Evolutionary conservation across 2,113 vertebrate species (phyloP).

Genomic region (Cynoglossus semilaevis): DNA sequence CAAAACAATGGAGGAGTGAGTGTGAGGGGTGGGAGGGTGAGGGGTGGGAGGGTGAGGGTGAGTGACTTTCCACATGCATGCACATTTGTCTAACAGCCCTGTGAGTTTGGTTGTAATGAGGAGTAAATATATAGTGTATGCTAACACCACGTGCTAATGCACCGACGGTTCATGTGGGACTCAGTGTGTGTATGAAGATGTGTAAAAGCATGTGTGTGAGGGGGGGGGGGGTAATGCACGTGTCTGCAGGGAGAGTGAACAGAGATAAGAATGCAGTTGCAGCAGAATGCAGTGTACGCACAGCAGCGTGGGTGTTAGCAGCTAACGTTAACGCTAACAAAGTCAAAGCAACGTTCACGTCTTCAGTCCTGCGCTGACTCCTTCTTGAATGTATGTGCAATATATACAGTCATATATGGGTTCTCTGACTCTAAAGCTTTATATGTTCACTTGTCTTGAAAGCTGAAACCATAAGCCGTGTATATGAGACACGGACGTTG

Average conservation of each 20-base stretch:
- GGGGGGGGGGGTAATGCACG: conserved; percentile 21
- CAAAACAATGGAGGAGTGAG: conserved; percentile 29
- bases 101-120: too few species aligned
- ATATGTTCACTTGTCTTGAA: too few species aligned
- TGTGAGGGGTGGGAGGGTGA: too few species aligned
- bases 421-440: too few species aligned
- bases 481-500: too few species aligned
- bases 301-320: conserved; percentile 47
- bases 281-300: conserved; percentile 48
- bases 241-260: conserved; percentile 36
- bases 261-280: conserved; percentile 49
- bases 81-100: background rate
- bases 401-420: too few species aligned
- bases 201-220: conserved; percentile 9
- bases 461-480: too few species aligned
- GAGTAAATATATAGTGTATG: conserved; percentile 9
- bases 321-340: conserved; percentile 26
- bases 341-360: conserved; percentile 9
- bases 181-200: conserved; percentile 5
- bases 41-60: conserved; percentile 9
- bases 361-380: conserved; percentile 3
- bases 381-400: too few species aligned
- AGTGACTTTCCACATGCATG: conserved; percentile 1
- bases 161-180: background rate
- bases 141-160: too few species aligned